Percentiles rank a stretch among this genome's conserved stretches.
Evolutionary conservation across 2,888 invertebrate genomes (phyloP).

Genomic region (Lasioglossum pauxillum): DNA sequence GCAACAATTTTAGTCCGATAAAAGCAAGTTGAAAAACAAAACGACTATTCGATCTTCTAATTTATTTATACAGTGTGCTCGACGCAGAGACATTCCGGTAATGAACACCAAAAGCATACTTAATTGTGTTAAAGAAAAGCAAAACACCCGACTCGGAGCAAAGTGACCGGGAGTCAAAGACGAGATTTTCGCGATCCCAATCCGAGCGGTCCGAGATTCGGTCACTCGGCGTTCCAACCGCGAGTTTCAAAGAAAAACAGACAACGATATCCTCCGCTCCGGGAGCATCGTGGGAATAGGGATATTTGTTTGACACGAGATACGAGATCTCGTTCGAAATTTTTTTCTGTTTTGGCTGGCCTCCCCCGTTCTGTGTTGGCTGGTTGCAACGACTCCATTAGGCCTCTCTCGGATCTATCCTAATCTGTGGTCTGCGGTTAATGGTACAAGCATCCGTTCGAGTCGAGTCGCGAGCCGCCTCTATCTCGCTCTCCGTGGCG

Average conservation of each 20-base stretch:
- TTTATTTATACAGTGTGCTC: no score
- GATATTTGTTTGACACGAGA: slow-evolving; percentile 64
- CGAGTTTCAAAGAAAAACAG: slow-evolving; percentile 30
- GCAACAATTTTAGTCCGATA: no score
- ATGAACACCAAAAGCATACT: no score
- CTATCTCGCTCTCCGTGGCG: slow-evolving; percentile 59
- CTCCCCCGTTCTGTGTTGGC: background rate
- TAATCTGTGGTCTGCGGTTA: slow-evolving; percentile 68
- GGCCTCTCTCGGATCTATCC: slow-evolving; percentile 61
- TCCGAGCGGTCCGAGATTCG: background rate
- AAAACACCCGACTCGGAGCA: background rate
- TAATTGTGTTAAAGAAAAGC: background rate
- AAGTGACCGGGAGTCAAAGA: background rate
- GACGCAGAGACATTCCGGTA: no score
- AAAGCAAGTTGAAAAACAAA: no score
- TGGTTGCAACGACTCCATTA: slow-evolving; percentile 66
- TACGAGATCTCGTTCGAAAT: slow-evolving; percentile 24
- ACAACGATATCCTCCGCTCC: background rate
- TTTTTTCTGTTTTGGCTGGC: background rate
- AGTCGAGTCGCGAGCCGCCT: slow-evolving; percentile 46
- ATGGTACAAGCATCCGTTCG: slow-evolving; percentile 66
- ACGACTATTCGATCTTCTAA: no score
- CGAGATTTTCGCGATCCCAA: background rate
- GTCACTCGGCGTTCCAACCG: background rate
- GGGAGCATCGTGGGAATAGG: slow-evolving; percentile 52